Evolutionary conservation across 2,797 vertebrate species (phyloP).

Genomic region (Hylomyscus alleni): DNA sequence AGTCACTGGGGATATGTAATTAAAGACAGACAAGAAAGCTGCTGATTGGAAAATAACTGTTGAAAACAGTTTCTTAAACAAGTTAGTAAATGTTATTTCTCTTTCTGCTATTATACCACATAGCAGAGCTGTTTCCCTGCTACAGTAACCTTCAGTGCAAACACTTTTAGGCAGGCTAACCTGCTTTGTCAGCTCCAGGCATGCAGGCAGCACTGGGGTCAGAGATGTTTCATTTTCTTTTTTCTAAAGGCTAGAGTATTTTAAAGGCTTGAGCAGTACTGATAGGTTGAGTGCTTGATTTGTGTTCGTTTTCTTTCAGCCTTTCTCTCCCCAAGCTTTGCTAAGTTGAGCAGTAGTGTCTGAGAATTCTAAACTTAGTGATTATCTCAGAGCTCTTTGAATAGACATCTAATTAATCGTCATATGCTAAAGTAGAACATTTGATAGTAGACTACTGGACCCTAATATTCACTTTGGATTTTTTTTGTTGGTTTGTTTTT

Average conservation of each 20-base stretch:
- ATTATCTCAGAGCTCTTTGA: slow-evolving; percentile 66
- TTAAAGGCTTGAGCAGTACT: neutral
- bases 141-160: slow-evolving; percentile 42
- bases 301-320: neutral
- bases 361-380: slow-evolving; percentile 46
- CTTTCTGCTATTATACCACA: slow-evolving; percentile 20
- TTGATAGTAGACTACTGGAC: neutral
- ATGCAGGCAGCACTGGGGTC: neutral
- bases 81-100: slow-evolving; percentile 79
- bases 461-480: neutral
- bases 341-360: neutral
- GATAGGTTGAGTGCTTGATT: neutral
- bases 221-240: neutral
- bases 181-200: slow-evolving; percentile 57
- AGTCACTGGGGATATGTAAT: slow-evolving; percentile 82
- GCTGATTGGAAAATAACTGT: slow-evolving; percentile 81
- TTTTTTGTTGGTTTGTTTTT: too few species aligned
- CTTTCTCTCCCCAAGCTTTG: neutral
- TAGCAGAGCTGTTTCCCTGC: neutral
- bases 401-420: slow-evolving; percentile 64
- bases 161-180: slow-evolving; percentile 21
- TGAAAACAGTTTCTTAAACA: slow-evolving; percentile 81
- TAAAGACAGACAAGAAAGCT: slow-evolving; percentile 78
- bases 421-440: slow-evolving; percentile 29
- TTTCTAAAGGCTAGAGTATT: neutral